Conservation (phyloP, 1,140 invertebrate genomes). For the Leptoteleia sp. region DNA sequence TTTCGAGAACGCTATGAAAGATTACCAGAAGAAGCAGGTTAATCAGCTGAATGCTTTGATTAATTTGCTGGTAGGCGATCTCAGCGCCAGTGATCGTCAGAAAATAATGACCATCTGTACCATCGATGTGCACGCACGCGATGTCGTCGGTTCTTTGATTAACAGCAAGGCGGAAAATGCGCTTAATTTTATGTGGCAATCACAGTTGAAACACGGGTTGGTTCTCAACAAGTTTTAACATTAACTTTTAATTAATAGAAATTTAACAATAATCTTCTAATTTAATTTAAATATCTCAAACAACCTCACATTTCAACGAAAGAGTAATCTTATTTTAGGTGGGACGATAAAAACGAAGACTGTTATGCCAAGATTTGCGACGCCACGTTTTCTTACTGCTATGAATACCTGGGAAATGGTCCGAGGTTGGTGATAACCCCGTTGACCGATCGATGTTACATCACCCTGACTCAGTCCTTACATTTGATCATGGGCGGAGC, state of each 20-base stretch:
- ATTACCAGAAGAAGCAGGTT: slow-evolving; percentile 96
- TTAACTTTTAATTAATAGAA: no score
- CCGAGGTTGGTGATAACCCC: slow-evolving; percentile 92
- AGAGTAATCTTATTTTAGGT: slow-evolving; percentile 81
- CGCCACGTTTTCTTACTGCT: slow-evolving; percentile 89
- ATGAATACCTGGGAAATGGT: slow-evolving; percentile 92
- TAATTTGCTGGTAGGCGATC: slow-evolving; percentile 88
- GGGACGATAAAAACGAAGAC: slow-evolving; percentile 90
- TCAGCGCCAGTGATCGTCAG: slow-evolving; percentile 91
- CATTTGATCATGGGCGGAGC: slow-evolving; percentile 96
- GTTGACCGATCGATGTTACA: slow-evolving; percentile 93
- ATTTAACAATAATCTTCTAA: no score
- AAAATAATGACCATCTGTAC: slow-evolving; percentile 98
- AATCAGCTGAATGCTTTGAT: slow-evolving; percentile 91
- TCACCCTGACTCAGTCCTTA: slow-evolving; percentile 93
- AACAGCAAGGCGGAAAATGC: slow-evolving; percentile 89
- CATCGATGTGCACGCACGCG: slow-evolving; percentile 94
- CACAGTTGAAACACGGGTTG: slow-evolving; percentile 91
- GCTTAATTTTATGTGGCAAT: slow-evolving; percentile 94
- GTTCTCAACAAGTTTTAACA: no score
- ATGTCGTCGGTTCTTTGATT: slow-evolving; percentile 93
- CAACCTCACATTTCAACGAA: no score
- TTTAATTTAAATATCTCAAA: no score
- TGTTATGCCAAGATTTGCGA: slow-evolving; percentile 97
- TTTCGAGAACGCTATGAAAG: slow-evolving; percentile 94